Conservation (phyloP, 2,888 invertebrate genomes). For the Stenoptilia bipunctidactyla region DNA sequence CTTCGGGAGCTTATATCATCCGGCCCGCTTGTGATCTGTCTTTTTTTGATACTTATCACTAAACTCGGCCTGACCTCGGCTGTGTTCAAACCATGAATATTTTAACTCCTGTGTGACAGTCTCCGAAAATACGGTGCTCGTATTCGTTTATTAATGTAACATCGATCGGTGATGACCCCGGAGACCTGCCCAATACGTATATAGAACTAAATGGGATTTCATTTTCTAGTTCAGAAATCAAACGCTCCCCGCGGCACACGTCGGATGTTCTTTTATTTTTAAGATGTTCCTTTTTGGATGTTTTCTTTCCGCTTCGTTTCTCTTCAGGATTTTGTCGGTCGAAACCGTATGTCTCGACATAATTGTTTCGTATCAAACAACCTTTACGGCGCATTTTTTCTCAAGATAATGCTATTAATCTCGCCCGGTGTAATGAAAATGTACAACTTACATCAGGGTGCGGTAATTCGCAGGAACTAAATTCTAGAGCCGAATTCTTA, state of each 20-base stretch:
- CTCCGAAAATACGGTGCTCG: constrained; percentile 42
- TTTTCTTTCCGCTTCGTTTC: constrained; percentile 37
- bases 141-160: constrained; percentile 56
- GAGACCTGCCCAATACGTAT: constrained; percentile 31
- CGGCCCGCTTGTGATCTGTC: not conserved
- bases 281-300: constrained; percentile 32
- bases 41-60: constrained; percentile 27
- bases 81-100: constrained; percentile 55
- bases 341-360: constrained; percentile 19
- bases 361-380: constrained; percentile 41
- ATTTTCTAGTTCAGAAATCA: constrained; percentile 65
- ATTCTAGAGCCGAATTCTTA: constrained; percentile 28
- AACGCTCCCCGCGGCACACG: constrained; percentile 29
- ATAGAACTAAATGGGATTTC: constrained; percentile 52
- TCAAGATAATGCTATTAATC: constrained; percentile 56
- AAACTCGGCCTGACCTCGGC: constrained; percentile 39
- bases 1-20: no score
- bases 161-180: constrained; percentile 36
- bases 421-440: constrained; percentile 46
- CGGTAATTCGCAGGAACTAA: constrained; percentile 34
- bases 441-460: constrained; percentile 28
- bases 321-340: constrained; percentile 20
- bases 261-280: constrained; percentile 12
- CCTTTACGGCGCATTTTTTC: constrained; percentile 42
- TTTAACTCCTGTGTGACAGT: constrained; percentile 49